Conservation (phyloP, 2,888 invertebrate species). For the Odontothrips loti region DNA sequence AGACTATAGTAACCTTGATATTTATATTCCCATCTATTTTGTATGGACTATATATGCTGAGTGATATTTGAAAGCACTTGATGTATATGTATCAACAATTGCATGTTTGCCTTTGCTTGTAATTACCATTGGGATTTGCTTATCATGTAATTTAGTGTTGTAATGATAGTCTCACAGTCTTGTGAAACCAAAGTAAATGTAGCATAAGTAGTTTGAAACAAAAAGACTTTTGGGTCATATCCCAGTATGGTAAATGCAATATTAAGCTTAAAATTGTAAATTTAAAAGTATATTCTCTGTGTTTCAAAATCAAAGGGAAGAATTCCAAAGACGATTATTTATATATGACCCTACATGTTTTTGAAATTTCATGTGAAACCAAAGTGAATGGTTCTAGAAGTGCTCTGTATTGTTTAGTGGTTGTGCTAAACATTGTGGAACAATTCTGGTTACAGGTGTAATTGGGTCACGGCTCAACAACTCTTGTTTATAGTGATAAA, state of each 20-base stretch:
- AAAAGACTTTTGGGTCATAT: neutral
- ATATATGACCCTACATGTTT: neutral
- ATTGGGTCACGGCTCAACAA: too few relatives aligned
- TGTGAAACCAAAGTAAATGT: constrained; percentile 2
- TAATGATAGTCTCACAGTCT: constrained; percentile 2
- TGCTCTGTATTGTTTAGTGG: constrained; percentile 8
- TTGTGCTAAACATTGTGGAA: neutral
- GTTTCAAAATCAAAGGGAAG: neutral
- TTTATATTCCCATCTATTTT: neutral
- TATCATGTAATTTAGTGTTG: constrained; percentile 3
- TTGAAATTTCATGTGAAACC: constrained; percentile 5
- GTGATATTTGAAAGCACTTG: neutral
- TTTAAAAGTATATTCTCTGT: neutral
- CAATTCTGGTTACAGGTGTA: neutral
- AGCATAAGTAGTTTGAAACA: neutral
- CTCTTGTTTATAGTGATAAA: too few relatives aligned
- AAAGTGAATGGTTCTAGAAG: neutral
- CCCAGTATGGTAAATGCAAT: neutral
- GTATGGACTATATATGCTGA: neutral
- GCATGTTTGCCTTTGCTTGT: neutral
- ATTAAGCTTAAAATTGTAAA: constrained; percentile 15
- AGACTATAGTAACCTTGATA: neutral
- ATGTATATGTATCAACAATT: neutral
- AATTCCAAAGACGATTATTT: constrained; percentile 16
- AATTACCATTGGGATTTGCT: neutral